phyloP scores from a whole-genome alignment of 2,888 invertebrate genomes.

The Ormyrus pomaceus region DNA sequence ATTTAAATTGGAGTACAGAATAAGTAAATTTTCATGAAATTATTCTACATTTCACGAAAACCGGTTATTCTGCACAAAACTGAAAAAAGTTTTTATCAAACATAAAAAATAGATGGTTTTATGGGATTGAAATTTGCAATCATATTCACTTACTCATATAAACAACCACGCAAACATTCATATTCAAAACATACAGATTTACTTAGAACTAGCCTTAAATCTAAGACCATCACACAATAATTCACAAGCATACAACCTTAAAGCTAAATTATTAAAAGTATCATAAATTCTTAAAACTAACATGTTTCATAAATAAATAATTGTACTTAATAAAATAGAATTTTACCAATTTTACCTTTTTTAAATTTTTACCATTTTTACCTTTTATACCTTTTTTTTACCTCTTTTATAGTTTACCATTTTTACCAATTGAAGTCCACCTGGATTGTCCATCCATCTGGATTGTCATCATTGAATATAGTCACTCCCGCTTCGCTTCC shows the following conservation, averaged over 20 bases:
- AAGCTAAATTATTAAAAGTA: not conserved
- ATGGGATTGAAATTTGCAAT: not conserved
- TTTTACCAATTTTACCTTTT: conserved; percentile 39
- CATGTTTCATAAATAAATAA: conserved; percentile 12
- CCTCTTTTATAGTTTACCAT: conserved; percentile 26
- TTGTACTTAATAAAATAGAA: not conserved
- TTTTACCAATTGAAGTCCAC: not conserved
- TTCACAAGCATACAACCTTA: conserved; percentile 44
- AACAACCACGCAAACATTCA: not conserved
- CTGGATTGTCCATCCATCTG: not conserved
- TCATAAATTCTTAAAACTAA: not conserved
- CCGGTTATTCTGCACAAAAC: conserved; percentile 11
- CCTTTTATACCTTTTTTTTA: not conserved
- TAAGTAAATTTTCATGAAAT: not conserved
- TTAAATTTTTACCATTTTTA: conserved; percentile 2
- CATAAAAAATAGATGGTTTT: no score
- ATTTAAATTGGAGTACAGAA: not conserved
- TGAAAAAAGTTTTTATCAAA: conserved; percentile 7
- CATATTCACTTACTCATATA: conserved; percentile 21
- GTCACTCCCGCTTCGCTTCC: conserved; percentile 55
- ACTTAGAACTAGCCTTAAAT: conserved; percentile 12
- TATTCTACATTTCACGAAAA: not conserved
- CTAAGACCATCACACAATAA: conserved; percentile 5
- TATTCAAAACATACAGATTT: conserved; percentile 13
- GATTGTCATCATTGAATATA: not conserved